phyloP scores from a whole-genome alignment of 2,888 invertebrate species.

The Punctoribates punctum region DNA sequence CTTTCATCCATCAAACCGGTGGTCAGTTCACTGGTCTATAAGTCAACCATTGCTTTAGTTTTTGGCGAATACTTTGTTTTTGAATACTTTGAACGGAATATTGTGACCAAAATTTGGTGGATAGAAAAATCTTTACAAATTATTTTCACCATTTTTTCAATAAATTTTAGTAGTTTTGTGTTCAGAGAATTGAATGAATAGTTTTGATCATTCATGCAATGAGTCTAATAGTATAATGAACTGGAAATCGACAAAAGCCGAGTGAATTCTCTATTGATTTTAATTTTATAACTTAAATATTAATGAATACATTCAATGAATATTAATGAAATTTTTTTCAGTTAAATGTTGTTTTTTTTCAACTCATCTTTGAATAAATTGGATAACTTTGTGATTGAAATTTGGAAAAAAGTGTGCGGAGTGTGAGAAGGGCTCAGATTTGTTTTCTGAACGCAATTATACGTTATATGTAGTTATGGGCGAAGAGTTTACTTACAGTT shows the following conservation, averaged over 20 bases:
- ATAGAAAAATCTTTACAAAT: no score
- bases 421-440: neutral
- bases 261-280: neutral
- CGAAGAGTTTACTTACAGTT: neutral
- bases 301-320: constrained; percentile 7
- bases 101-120: no score
- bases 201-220: constrained; percentile 9
- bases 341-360: no score
- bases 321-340: neutral
- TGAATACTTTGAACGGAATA: no score
- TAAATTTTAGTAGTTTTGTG: neutral
- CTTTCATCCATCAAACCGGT: no score
- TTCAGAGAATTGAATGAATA: neutral
- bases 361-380: no score
- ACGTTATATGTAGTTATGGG: no score
- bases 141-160: neutral
- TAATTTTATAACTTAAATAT: constrained; percentile 3
- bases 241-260: neutral
- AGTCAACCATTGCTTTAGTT: no score
- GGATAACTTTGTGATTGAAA: no score
- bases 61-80: no score
- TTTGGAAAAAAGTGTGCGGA: neutral
- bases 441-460: neutral
- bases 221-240: neutral
- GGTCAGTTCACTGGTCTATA: no score